Percentiles rank a stretch among this genome's conserved stretches.
Evolutionary conservation across 1,140 invertebrate species (phyloP).

Genomic region (Chlorops oryzae): DNA sequence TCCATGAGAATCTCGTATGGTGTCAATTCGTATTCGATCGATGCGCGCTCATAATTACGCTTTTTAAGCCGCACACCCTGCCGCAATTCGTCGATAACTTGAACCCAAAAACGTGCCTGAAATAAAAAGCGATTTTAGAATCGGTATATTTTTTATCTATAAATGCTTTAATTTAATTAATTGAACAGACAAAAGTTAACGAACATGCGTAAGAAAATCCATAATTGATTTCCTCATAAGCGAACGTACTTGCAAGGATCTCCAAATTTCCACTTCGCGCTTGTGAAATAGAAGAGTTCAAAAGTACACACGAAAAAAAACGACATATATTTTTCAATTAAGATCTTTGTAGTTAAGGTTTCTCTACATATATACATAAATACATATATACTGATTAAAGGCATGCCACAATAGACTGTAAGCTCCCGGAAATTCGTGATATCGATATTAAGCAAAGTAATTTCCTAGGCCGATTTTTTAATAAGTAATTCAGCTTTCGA

Average conservation of each 20-base stretch:
- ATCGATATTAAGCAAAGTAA: no score
- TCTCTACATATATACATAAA: no score
- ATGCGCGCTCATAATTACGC: slow-evolving; percentile 63
- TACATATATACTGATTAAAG: no score
- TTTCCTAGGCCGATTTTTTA: no score
- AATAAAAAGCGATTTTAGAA: slow-evolving; percentile 9
- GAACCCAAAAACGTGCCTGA: slow-evolving; percentile 92
- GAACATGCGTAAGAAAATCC: background rate
- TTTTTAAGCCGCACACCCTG: slow-evolving; percentile 88
- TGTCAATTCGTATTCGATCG: slow-evolving; percentile 88
- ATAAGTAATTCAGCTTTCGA: no score
- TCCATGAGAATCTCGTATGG: slow-evolving; percentile 97
- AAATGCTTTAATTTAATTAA: slow-evolving; percentile 3
- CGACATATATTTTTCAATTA: background rate
- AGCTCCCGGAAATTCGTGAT: no score
- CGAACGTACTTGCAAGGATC: slow-evolving; percentile 65
- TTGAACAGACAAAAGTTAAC: background rate
- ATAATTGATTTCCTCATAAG: no score
- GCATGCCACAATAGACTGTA: no score
- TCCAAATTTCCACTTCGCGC: slow-evolving; percentile 67
- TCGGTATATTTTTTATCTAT: no score
- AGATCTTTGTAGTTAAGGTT: background rate
- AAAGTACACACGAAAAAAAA: slow-evolving; percentile 1
- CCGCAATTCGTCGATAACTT: slow-evolving; percentile 82
- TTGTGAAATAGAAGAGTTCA: no score